A percentile compares a stretch with the other conserved stretches of the same genome.
Evolutionary conservation across 2,888 invertebrate genomes (phyloP).

Genomic region (Homarus gammarus): DNA sequence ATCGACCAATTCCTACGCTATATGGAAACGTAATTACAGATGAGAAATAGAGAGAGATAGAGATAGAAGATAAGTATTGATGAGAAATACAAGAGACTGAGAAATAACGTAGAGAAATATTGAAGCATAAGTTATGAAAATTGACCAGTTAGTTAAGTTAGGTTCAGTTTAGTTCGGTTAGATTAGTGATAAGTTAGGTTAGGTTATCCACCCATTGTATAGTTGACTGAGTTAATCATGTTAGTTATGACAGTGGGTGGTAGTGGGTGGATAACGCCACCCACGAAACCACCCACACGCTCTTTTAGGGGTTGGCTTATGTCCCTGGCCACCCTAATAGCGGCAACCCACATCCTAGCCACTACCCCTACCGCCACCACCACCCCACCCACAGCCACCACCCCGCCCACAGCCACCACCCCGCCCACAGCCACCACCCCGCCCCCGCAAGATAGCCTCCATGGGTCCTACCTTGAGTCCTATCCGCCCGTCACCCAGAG

Average conservation of each 20-base stretch:
- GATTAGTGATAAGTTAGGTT: too few species aligned
- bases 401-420: background rate
- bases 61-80: too few species aligned
- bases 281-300: background rate
- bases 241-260: background rate
- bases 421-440: background rate
- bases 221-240: too few species aligned
- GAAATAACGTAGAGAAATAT: too few species aligned
- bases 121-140: too few species aligned
- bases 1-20: too few species aligned
- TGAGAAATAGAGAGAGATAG: too few species aligned
- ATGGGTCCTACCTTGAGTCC: background rate
- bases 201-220: too few species aligned
- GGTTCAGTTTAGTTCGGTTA: too few species aligned
- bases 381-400: background rate
- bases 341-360: background rate
- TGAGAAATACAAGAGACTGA: too few species aligned
- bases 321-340: background rate
- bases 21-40: too few species aligned
- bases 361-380: background rate
- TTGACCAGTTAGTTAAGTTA: too few species aligned
- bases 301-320: background rate
- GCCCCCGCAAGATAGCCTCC: background rate
- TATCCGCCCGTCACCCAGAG: conserved; percentile 38
- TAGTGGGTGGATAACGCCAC: background rate